phyloP scores from a whole-genome alignment of 2,888 invertebrate genomes.

The Eupithecia subfuscata region DNA sequence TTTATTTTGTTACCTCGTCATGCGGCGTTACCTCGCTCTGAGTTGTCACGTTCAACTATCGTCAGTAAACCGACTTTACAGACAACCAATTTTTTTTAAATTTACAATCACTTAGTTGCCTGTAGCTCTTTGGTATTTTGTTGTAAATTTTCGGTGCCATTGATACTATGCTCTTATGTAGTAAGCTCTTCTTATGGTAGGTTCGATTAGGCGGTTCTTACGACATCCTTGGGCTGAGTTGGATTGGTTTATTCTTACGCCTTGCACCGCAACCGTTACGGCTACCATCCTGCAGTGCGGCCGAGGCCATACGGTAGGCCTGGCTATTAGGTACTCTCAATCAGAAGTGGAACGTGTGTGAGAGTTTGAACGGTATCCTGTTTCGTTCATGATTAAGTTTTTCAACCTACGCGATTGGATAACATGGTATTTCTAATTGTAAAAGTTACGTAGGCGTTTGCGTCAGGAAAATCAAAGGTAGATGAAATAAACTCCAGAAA shows the following conservation, averaged over 20 bases:
- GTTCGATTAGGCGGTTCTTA: too few species aligned
- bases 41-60: too few species aligned
- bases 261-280: background rate
- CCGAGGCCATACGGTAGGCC: background rate
- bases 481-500: background rate
- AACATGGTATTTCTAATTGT: background rate
- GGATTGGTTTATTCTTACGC: background rate
- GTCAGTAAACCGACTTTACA: too few species aligned
- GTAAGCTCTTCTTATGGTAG: too few species aligned
- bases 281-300: background rate
- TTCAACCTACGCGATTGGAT: background rate
- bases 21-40: too few species aligned
- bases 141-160: too few species aligned
- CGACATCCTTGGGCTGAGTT: background rate
- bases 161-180: too few species aligned
- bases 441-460: background rate
- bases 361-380: background rate
- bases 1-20: too few species aligned
- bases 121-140: too few species aligned
- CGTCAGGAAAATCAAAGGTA: background rate
- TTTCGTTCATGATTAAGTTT: background rate
- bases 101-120: too few species aligned
- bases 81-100: too few species aligned
- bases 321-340: too few species aligned
- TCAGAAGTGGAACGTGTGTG: background rate